A percentile compares a stretch with the other conserved stretches of the same genome.
These are phyloP conservation scores for Rattus norvegicus DNA, from an alignment of 2,113 vertebrate genomes.

Conservation along the genomic window GRCr8 NC_086026.1:105873001-105873500, in stretches of 20 bases:
- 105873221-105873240: background rate
- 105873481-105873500: background rate
- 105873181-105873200: background rate
- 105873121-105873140: background rate
- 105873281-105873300: constrained; percentile 54
- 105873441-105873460: background rate
- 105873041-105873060: background rate
- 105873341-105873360: background rate
- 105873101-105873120: background rate
- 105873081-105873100: background rate
- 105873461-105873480: constrained; percentile 1
- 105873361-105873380: too few relatives aligned
- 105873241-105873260: constrained; percentile 52
- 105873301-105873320: background rate
- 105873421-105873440: background rate
- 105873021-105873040: background rate
- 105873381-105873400: background rate
- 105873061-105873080: background rate
- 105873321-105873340: background rate
- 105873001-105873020: too few relatives aligned
- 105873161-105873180: constrained; percentile 5
- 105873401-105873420: background rate
- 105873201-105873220: background rate
- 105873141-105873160: background rate
- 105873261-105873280: background rate